Percentiles rank a stretch among this genome's conserved stretches.
phyloP scores from a whole-genome alignment of 2,797 vertebrate species.

The Trematomus bernacchii region DNA sequence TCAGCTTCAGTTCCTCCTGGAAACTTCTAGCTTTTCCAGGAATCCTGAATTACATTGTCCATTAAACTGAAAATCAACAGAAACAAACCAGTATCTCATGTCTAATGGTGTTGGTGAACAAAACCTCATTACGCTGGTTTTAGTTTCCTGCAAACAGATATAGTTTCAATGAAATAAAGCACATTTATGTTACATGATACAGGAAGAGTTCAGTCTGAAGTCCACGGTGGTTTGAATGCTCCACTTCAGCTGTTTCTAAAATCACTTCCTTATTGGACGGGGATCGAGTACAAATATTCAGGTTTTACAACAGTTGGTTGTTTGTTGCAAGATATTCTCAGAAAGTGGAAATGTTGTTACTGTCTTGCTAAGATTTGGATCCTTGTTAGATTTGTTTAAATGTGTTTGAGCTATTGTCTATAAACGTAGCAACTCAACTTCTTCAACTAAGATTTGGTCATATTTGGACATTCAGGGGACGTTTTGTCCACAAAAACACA shows the following conservation, averaged over 20 bases:
- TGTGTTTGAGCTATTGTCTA: neutral
- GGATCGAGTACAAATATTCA: neutral
- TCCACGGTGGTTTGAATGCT: neutral
- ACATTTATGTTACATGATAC: neutral
- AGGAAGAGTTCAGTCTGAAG: neutral
- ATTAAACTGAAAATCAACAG: neutral
- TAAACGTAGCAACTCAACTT: neutral
- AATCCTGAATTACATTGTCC: neutral
- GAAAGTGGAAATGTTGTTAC: neutral
- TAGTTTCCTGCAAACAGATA: neutral
- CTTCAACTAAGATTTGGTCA: neutral
- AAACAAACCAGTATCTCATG: neutral
- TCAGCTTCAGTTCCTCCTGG: conserved; percentile 12
- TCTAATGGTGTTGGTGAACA: too few relatives aligned
- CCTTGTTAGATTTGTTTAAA: neutral
- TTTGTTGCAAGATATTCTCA: neutral
- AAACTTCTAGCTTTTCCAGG: neutral
- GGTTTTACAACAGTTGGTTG: conserved; percentile 5
- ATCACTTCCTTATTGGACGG: conserved; percentile 31
- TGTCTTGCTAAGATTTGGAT: too few relatives aligned
- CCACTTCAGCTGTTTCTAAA: neutral
- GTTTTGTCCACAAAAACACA: neutral
- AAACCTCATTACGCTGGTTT: neutral
- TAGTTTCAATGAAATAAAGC: neutral
- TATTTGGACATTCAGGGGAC: neutral